Evolutionary conservation across 2,113 vertebrate genomes (phyloP), one percentile per base, ranked within the genome.

Genomic region (Nymphicus hollandicus): DNA sequence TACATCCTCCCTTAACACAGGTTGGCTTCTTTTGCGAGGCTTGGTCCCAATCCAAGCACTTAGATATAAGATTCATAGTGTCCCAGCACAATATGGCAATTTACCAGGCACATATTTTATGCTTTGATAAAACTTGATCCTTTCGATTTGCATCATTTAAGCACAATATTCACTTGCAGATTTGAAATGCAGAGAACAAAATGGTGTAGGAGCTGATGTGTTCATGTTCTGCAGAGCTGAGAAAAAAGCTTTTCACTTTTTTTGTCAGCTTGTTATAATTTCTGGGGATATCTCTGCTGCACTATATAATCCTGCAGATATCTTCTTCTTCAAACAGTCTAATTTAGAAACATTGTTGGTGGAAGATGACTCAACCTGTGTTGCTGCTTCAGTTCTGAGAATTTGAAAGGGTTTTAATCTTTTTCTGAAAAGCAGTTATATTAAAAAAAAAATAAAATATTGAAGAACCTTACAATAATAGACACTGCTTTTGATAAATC

Each of bases 331-430:
- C 92, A 89, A 84, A 72, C 84, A 89, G 94, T 82, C 86, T 89
- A 95, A 97, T 95, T 96, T 97, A 97, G 96, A 93, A 97, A 96
- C 83, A 83, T 47, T 94, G 93, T 95, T 96, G 96, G 96, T 0
- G 35, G 95, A 93, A 92, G 93, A 97, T 96, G 96, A 97, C 86
- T 97, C 96, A 97, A 91, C 88, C 88, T 79, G 27, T 91, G 77
- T 94, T 92, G 70, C 92, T 94, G 73, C 90, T 97, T 93, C 77
- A 76, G 88, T 85, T 93, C 92, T 89, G 80, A 94, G 81, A 77
- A 93, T 81, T 10, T 95, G 61, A 92, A 93, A 96, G 65, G 86
- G 56, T 81, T 92, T 85, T 81, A 89, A 86, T 93, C 70, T 89
- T 95, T 85, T 90, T 84, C 78, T 85, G 93, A 95, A 84, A 89